Evolutionary conservation across 1,140 invertebrate genomes (phyloP).

Genomic region (Manduca sexta): DNA sequence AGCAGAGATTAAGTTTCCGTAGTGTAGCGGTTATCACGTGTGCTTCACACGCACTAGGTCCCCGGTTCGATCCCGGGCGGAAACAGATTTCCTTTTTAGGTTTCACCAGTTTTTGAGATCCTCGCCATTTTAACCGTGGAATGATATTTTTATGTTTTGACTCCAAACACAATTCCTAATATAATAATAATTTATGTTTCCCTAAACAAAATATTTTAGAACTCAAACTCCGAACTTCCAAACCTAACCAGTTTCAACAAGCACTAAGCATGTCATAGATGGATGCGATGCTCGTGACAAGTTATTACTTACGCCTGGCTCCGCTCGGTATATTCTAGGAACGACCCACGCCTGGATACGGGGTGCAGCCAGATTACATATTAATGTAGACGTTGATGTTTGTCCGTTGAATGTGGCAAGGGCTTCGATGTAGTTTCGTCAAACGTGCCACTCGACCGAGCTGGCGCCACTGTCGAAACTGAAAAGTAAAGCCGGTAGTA

Average conservation of each 20-base stretch:
- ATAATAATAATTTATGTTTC: too few relatives aligned
- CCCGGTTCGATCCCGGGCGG: slow-evolving; percentile 14
- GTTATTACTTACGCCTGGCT: slow-evolving; percentile 30
- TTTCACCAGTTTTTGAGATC: too few relatives aligned
- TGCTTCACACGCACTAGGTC: slow-evolving; percentile 15
- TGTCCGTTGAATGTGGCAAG: slow-evolving; percentile 11
- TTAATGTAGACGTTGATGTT: slow-evolving; percentile 11
- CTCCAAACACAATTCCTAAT: too few relatives aligned
- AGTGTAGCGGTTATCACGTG: background rate
- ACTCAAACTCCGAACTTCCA: too few relatives aligned
- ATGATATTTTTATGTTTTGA: too few relatives aligned
- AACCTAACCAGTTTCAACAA: background rate
- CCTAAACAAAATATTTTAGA: too few relatives aligned
- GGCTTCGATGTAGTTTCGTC: too few relatives aligned
- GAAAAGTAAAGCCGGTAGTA: too few relatives aligned
- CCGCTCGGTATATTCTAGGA: slow-evolving; percentile 24
- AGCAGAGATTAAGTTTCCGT: too few relatives aligned
- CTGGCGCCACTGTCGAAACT: too few relatives aligned
- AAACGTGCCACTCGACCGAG: too few relatives aligned
- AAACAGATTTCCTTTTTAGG: slow-evolving; percentile 18
- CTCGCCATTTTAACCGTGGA: too few relatives aligned
- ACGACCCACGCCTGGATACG: slow-evolving; percentile 23
- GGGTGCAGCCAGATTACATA: slow-evolving; percentile 28
- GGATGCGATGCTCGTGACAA: slow-evolving; percentile 8
- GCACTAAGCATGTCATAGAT: background rate